phyloP scores from a whole-genome alignment of 2,797 vertebrate genomes.

The Tapera naevia region DNA sequence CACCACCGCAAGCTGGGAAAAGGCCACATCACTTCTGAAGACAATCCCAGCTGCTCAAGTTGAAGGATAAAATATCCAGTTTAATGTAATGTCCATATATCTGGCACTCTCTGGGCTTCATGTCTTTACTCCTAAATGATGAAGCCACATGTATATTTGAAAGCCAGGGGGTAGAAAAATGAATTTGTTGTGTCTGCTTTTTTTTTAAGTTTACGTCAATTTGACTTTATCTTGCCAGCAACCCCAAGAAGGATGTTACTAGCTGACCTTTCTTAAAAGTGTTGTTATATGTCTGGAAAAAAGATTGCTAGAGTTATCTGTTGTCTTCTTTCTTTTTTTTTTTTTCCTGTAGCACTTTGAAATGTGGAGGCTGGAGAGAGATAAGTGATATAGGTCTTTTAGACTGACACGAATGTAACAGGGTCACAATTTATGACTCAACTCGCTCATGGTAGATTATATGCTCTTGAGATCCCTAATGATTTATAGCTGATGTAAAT shows the following conservation, averaged over 20 bases:
- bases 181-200: background rate
- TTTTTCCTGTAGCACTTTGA: background rate
- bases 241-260: background rate
- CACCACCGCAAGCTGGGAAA: background rate
- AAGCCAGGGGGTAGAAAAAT: background rate
- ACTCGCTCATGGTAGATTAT: constrained; percentile 17
- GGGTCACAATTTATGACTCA: constrained; percentile 32
- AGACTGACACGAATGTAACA: constrained; percentile 8
- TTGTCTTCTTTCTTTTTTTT: background rate
- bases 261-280: constrained; percentile 28
- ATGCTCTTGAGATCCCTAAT: background rate
- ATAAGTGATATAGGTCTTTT: background rate
- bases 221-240: constrained; percentile 25
- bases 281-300: constrained; percentile 34
- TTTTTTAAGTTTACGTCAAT: background rate
- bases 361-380: background rate
- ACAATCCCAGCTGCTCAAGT: background rate
- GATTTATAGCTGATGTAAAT: constrained; percentile 56
- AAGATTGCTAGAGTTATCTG: constrained; percentile 8
- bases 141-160: background rate
- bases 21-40: background rate
- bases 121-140: background rate
- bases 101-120: background rate
- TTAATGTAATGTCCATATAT: background rate
- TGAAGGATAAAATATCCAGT: background rate